phyloP scores from a whole-genome alignment of 2,888 invertebrate genomes.

The Pristionchus fissidentatus region DNA sequence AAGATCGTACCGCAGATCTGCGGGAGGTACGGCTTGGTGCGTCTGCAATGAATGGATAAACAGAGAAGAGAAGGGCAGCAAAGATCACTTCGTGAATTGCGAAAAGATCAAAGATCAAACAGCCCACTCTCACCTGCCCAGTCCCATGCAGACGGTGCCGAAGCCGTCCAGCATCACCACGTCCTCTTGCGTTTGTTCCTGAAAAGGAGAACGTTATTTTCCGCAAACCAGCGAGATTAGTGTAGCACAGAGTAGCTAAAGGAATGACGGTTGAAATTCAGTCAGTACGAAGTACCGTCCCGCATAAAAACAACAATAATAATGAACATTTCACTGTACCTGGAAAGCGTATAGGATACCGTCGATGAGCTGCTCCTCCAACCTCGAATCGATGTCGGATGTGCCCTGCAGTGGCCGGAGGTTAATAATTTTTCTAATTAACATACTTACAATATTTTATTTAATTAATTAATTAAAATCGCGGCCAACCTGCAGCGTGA shows the following conservation, averaged over 20 bases:
- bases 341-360: conserved; percentile 96
- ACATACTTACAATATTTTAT: not conserved
- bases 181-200: conserved; percentile 99
- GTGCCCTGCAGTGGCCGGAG: conserved; percentile 82
- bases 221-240: not conserved
- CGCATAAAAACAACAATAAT: not conserved
- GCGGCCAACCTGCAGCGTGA: conserved; percentile 59
- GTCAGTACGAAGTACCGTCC: not conserved
- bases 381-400: conserved; percentile 95
- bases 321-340: conserved; percentile 17
- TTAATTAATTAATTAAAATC: not conserved
- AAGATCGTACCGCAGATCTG: conserved; percentile 99
- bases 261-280: not conserved
- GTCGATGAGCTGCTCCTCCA: conserved; percentile 98
- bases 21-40: conserved; percentile 97
- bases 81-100: not conserved
- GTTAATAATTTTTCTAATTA: conserved; percentile 82
- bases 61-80: not conserved
- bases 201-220: conserved; percentile 80
- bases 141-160: conserved; percentile 96
- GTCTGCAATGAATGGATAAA: conserved; percentile 79
- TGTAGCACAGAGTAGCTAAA: not conserved
- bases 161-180: conserved; percentile 99
- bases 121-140: conserved; percentile 80
- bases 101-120: conserved; percentile 18